phyloP scores from a whole-genome alignment of 1,140 invertebrate species.

The Triops cancriformis region DNA sequence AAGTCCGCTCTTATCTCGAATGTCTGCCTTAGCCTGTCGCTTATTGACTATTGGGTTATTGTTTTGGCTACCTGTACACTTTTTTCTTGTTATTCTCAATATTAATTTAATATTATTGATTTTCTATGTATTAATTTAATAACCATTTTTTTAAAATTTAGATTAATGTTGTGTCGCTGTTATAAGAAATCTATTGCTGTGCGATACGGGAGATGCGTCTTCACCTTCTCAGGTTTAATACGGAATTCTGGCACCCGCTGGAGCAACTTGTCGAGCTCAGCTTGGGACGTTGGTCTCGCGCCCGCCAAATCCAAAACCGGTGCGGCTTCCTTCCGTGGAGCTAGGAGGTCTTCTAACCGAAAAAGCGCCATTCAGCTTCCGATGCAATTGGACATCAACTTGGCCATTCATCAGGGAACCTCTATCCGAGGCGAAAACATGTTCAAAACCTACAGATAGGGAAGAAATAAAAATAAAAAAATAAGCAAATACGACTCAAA shows the following conservation, averaged over 20 bases:
- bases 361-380: slow-evolving; percentile 24
- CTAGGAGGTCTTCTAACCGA: slow-evolving; percentile 62
- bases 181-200: not conserved
- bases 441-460: no score
- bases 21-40: no score
- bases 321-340: slow-evolving; percentile 71
- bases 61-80: no score
- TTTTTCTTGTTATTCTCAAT: no score
- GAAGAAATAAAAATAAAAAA: no score
- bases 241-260: slow-evolving; percentile 83
- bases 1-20: no score
- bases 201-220: not conserved
- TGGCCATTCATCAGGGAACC: not conserved
- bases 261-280: slow-evolving; percentile 69
- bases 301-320: slow-evolving; percentile 75
- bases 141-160: no score
- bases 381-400: not conserved
- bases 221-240: slow-evolving; percentile 74
- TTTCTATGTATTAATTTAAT: no score
- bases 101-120: no score
- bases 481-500: no score
- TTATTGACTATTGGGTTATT: no score
- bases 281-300: slow-evolving; percentile 59
- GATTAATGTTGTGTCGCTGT: slow-evolving; percentile 7
- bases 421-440: not conserved